Conservation (phyloP, 1,140 invertebrate species). For the Argopecten irradians region DNA sequence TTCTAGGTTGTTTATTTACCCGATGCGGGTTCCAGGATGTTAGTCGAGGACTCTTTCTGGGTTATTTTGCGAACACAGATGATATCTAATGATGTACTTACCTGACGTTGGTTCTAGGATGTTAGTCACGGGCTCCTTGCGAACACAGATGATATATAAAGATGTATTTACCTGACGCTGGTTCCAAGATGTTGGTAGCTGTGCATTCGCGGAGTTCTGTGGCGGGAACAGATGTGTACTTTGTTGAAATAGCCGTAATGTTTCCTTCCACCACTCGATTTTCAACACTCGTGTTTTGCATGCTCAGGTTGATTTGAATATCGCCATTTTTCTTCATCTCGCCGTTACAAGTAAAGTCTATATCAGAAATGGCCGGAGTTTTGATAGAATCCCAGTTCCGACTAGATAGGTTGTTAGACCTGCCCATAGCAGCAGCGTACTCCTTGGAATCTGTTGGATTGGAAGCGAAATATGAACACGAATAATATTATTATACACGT, state of each 20-base stretch:
- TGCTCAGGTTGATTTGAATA: constrained; percentile 55
- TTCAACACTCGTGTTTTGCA: constrained; percentile 61
- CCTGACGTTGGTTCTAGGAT: not conserved
- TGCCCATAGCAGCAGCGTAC: constrained; percentile 49
- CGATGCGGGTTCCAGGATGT: not conserved
- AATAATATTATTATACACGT: not conserved
- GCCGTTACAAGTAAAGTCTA: constrained; percentile 62
- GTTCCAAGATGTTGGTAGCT: constrained; percentile 59
- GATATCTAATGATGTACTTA: not conserved
- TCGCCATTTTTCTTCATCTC: constrained; percentile 64
- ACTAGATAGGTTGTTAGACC: constrained; percentile 55
- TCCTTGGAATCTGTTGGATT: constrained; percentile 59
- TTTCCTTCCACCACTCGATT: constrained; percentile 63
- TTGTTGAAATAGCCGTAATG: constrained; percentile 59
- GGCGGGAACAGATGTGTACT: constrained; percentile 69
- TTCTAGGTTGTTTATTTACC: not conserved
- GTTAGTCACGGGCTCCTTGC: not conserved
- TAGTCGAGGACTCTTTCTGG: not conserved
- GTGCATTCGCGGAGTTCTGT: constrained; percentile 63
- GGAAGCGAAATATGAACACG: not conserved
- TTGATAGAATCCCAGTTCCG: constrained; percentile 46
- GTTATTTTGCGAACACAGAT: too few species aligned
- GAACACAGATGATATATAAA: not conserved
- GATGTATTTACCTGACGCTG: constrained; percentile 59
- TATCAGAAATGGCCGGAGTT: constrained; percentile 50